Evolutionary conservation across 2,888 invertebrate species (phyloP).

Genomic region (Latrodectus elegans): DNA sequence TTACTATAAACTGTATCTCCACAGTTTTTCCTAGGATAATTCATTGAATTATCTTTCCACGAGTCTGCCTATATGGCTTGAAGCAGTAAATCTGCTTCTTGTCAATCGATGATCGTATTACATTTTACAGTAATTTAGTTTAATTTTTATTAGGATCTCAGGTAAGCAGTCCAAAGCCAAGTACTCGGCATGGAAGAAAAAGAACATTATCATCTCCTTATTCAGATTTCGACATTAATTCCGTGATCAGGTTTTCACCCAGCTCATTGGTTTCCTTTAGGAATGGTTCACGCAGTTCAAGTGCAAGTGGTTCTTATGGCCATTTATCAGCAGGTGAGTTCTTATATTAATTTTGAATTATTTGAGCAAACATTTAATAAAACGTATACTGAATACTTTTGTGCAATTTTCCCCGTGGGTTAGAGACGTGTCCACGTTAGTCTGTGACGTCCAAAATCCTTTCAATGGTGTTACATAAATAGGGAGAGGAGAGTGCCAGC

Average conservation of each 20-base stretch:
- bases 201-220: slow-evolving; percentile 94
- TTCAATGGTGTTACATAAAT: too few species aligned
- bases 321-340: slow-evolving; percentile 90
- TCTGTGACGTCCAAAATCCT: too few species aligned
- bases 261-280: slow-evolving; percentile 87
- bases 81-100: too few species aligned
- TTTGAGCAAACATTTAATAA: too few species aligned
- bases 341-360: not conserved
- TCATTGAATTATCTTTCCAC: not conserved
- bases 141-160: slow-evolving; percentile 78
- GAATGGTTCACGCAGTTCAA: slow-evolving; percentile 91
- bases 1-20: not conserved
- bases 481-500: too few species aligned
- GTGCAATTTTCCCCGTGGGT: too few species aligned
- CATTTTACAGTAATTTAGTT: too few species aligned
- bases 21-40: not conserved
- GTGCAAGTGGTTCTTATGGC: slow-evolving; percentile 95
- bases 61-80: not conserved
- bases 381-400: too few species aligned
- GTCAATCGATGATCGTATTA: too few species aligned
- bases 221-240: slow-evolving; percentile 96
- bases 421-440: too few species aligned
- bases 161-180: slow-evolving; percentile 82
- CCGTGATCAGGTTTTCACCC: slow-evolving; percentile 95
- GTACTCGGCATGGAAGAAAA: slow-evolving; percentile 84